Percentiles rank a stretch among this genome's conserved stretches.
These are phyloP conservation scores for Opisthograptis luteolata DNA, from an alignment of 2,888 invertebrate genomes.

Conservation along the genomic window DNA sequence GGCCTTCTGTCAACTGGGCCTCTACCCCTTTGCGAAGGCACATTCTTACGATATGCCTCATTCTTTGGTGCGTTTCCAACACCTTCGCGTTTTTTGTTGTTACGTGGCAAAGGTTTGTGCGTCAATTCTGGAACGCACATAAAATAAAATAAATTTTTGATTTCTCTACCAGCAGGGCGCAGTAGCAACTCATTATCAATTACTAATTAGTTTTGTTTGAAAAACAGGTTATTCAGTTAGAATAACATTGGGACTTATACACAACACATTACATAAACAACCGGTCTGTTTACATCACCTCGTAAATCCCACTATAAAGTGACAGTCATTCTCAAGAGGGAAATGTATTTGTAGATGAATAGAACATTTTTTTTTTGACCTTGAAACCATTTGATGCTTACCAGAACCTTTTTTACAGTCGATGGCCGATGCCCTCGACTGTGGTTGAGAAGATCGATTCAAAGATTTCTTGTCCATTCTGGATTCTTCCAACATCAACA, in stretches of 20 bases:
- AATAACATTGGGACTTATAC: too few relatives aligned
- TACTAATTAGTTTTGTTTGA: too few relatives aligned
- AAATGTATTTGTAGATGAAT: neutral
- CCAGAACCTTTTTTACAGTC: conserved; percentile 91
- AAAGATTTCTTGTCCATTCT: conserved; percentile 92
- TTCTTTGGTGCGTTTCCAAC: conserved; percentile 84
- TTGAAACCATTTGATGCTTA: conserved; percentile 60
- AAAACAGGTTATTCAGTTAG: too few relatives aligned
- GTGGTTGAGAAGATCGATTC: conserved; percentile 87
- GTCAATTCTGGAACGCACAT: conserved; percentile 60
- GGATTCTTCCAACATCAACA: conserved; percentile 83
- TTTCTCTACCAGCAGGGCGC: neutral
- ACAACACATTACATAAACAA: conserved; percentile 14
- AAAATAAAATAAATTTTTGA: neutral
- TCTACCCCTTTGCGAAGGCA: conserved; percentile 87
- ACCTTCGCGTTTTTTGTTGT: conserved; percentile 87
- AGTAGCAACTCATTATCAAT: too few relatives aligned
- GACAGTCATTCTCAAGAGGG: conserved; percentile 9
- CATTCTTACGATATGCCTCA: conserved; percentile 87
- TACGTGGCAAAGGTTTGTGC: conserved; percentile 86
- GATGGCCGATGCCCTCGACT: conserved; percentile 88
- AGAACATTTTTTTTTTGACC: conserved; percentile 45
- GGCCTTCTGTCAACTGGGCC: conserved; percentile 89
- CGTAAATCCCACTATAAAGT: neutral
- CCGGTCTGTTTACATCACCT: conserved; percentile 9